Evolutionary conservation across 2,113 vertebrate genomes (phyloP).

Genomic region (Hemichromis elongatus): DNA sequence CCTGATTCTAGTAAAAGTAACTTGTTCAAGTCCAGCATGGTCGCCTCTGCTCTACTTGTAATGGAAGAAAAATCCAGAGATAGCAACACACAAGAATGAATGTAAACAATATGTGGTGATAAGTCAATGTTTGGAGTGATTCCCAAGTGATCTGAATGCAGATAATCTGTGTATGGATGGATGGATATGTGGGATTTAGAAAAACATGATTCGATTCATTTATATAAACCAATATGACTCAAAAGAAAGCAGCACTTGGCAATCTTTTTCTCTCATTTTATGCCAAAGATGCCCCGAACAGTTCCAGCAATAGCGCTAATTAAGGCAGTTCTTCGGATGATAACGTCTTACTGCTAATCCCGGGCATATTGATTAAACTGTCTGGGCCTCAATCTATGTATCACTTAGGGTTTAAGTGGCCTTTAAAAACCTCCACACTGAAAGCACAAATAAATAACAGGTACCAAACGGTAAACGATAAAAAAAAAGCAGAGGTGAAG

Average conservation of each 20-base stretch:
- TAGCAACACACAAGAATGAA: not conserved
- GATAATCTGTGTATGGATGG: not conserved
- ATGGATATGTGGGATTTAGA: not conserved
- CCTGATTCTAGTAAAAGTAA: not conserved
- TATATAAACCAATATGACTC: not conserved
- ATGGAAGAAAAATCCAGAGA: not conserved
- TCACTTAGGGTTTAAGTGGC: conserved; percentile 33
- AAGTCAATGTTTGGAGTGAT: not conserved
- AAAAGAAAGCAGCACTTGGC: not conserved
- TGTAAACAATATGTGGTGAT: not conserved
- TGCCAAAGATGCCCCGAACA: not conserved
- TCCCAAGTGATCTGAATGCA: not conserved
- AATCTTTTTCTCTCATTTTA: not conserved
- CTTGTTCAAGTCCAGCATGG: not conserved
- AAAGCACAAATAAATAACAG: conserved; percentile 38
- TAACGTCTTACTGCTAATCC: not conserved
- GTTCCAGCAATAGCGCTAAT: not conserved
- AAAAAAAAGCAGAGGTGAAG: not conserved
- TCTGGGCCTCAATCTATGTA: conserved; percentile 2
- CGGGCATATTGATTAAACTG: conserved; percentile 44
- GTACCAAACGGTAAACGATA: not conserved
- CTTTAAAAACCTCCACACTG: not conserved
- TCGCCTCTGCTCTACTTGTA: not conserved
- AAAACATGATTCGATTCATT: not conserved
- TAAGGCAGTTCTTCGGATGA: conserved; percentile 27